A percentile compares a stretch with the other conserved stretches of the same genome.
Conservation (phyloP, 2,888 invertebrate genomes). For the Pyrrhia umbra region DNA sequence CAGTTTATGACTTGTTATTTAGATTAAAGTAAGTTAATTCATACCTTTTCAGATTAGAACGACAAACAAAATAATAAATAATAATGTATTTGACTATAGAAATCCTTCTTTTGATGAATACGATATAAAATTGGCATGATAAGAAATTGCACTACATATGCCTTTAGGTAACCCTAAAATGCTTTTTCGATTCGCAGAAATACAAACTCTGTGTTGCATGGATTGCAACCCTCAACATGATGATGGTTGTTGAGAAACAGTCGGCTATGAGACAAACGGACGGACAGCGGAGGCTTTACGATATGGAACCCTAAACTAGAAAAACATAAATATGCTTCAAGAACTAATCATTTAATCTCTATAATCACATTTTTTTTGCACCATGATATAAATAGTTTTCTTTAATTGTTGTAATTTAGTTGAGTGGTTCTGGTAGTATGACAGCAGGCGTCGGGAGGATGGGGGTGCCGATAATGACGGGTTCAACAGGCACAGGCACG, state of each 20-base stretch:
- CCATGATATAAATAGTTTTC: too few relatives aligned
- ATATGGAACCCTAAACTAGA: too few relatives aligned
- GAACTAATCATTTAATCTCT: not conserved
- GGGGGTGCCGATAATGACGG: constrained; percentile 52
- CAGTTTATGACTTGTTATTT: constrained; percentile 27
- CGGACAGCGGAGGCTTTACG: too few relatives aligned
- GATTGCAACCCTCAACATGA: too few relatives aligned
- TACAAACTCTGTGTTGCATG: too few relatives aligned
- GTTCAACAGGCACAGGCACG: not conserved
- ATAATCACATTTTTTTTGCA: not conserved
- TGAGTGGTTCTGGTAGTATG: constrained; percentile 58
- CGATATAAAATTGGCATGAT: not conserved
- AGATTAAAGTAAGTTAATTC: constrained; percentile 17
- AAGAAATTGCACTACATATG: not conserved
- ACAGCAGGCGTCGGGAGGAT: constrained; percentile 52
- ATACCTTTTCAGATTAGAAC: constrained; percentile 16
- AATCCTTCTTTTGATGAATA: not conserved
- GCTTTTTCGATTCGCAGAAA: too few relatives aligned
- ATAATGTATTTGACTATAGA: constrained; percentile 9
- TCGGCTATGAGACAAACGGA: too few relatives aligned
- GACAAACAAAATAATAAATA: constrained; percentile 19
- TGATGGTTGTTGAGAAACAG: too few relatives aligned
- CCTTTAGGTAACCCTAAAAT: too few relatives aligned
- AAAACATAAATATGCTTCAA: not conserved
- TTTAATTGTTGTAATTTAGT: constrained; percentile 44